A percentile compares a stretch with the other conserved stretches of the same genome.
Evolutionary conservation across 2,797 vertebrate species (phyloP).

Genomic region (Melopsittacus undulatus): DNA sequence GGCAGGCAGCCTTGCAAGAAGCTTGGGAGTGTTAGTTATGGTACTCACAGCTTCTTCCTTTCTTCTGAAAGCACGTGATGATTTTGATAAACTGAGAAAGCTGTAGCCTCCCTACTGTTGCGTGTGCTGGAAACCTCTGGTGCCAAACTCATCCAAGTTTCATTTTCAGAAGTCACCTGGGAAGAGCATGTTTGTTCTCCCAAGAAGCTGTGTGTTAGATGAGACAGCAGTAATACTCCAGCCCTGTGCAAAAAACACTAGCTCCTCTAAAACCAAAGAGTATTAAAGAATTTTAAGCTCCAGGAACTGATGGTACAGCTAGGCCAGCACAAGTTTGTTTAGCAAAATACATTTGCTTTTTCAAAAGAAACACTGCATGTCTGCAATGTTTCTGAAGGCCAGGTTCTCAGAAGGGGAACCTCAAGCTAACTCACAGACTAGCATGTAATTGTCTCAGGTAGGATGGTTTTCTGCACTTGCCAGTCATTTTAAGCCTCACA

Average conservation of each 20-base stretch:
- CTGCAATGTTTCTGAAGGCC: not conserved
- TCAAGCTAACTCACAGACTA: not conserved
- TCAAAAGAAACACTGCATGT: not conserved
- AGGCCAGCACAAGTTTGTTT: not conserved
- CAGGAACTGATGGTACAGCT: not conserved
- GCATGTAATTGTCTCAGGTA: not conserved
- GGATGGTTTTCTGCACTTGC: constrained; percentile 18
- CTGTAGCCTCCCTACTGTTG: not conserved
- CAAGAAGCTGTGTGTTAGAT: not conserved
- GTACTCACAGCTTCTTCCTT: not conserved
- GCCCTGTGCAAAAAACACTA: not conserved
- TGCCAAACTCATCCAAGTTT: not conserved
- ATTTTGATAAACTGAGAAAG: not conserved
- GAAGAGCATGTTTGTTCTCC: not conserved
- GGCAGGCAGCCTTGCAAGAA: not conserved
- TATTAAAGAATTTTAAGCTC: not conserved
- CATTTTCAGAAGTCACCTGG: not conserved
- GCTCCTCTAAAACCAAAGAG: not conserved
- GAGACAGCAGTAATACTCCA: not conserved
- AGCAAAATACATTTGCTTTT: not conserved
- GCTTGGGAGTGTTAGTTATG: not conserved
- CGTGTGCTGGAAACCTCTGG: not conserved
- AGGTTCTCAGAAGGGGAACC: not conserved
- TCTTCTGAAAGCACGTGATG: not conserved
- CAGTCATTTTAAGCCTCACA: constrained; percentile 30